Conservation (phyloP, 2,113 vertebrate genomes). For the Saccopteryx bilineata region DNA sequence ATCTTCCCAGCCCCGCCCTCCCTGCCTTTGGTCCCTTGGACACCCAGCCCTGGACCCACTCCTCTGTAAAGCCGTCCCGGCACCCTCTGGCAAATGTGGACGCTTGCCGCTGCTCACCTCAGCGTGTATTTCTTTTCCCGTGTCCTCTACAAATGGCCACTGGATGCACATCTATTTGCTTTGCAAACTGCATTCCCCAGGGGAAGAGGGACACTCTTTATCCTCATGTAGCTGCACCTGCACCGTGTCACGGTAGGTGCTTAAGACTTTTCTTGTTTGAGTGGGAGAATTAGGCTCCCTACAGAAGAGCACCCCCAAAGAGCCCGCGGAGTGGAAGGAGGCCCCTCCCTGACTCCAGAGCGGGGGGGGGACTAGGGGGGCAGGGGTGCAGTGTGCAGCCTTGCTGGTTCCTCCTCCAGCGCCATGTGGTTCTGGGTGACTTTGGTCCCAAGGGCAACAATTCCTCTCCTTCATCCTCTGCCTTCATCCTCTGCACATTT, state of each 20-base stretch:
- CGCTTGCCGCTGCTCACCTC: accelerated
- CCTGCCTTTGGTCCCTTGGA: no score
- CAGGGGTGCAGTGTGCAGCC: accelerated
- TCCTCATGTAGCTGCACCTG: accelerated
- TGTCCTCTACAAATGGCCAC: no score
- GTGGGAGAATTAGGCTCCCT: background rate
- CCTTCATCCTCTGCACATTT: background rate
- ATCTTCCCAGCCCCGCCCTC: no score
- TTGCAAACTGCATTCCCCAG: background rate
- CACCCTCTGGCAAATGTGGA: accelerated
- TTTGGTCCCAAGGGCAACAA: background rate
- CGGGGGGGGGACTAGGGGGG: background rate
- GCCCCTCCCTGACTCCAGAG: background rate
- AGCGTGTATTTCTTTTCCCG: accelerated
- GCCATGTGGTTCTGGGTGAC: accelerated
- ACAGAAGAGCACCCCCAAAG: no score
- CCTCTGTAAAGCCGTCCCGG: background rate
- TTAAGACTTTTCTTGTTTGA: background rate
- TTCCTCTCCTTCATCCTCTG: background rate
- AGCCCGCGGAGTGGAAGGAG: accelerated
- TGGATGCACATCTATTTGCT: background rate
- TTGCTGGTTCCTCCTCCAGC: background rate
- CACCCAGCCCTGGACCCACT: background rate
- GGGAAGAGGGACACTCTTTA: no score
- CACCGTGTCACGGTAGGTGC: accelerated